Evolutionary conservation across 2,888 invertebrate genomes (phyloP), one percentile per base, ranked within the genome.

Genomic region (Nemoura dubitans): DNA sequence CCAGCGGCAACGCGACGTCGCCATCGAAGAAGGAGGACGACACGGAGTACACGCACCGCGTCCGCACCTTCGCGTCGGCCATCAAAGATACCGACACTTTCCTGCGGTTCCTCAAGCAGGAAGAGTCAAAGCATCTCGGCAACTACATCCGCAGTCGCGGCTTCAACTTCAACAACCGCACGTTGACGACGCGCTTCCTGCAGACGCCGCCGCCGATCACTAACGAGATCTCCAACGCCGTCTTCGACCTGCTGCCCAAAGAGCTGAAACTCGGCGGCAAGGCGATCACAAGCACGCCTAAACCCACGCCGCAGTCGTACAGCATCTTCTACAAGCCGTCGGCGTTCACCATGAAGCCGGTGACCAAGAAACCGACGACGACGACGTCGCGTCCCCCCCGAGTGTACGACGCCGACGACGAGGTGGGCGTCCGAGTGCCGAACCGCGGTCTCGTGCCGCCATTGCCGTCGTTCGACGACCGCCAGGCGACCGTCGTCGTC

Each of bases 41-140:
- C 28, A 30, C 81, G 3, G 81, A 84, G 84, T 84, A 84, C 84
- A 84, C 25, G 14, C 59, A 84, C 2, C 59, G 86, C 27, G 42
- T 86, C 26, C 43, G 82, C 27, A 42, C 80, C n/a, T 86, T 86
- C 82, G 86, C 86, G 16, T 82, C 76, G 16, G 86, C 86, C 82
- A 86, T 86, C 59, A 86, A 86, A n/a, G 86, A 86, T 59, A 86
- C 86, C 27, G 59, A 80, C 82, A 86, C 82, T 0, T 86, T 86
- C 82, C 86, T 86, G 5, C 81, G 82, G 21, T 86, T 86, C 82
- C n/a, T 86, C n/a, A 86, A 82, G 28, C 76, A 59, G 84, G 84
- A 84, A 25, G 84, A 84, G 76, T 76, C 84, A 3, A 43, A 59
- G n/a, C 84, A 84, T 76, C 27, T 84, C 21, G 59, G 84, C 10